Evolutionary conservation across 2,888 invertebrate species (phyloP).

Genomic region (Cyaniris semiargus): DNA sequence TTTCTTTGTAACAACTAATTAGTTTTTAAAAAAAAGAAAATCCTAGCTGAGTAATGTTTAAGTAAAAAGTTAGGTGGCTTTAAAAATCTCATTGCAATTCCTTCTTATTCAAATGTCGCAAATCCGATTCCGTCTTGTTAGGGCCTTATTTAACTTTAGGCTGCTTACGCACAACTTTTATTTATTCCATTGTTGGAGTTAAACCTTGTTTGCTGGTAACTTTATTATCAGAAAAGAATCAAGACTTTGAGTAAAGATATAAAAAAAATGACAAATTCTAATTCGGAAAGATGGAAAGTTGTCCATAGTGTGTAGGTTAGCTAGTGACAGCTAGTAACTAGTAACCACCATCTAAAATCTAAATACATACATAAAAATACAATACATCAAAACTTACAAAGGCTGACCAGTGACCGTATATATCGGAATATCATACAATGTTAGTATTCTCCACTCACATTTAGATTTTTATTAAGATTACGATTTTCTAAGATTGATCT

Average conservation of each 20-base stretch:
- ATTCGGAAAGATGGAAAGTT: no score
- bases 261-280: background rate
- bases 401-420: no score
- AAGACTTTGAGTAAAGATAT: background rate
- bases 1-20: background rate
- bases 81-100: slow-evolving; percentile 43
- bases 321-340: no score
- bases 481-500: no score
- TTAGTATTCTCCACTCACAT: no score
- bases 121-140: slow-evolving; percentile 78
- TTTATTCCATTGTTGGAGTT: slow-evolving; percentile 53
- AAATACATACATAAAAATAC: no score
- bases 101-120: slow-evolving; percentile 73
- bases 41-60: background rate
- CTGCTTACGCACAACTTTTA: slow-evolving; percentile 38
- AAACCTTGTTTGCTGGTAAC: slow-evolving; percentile 35
- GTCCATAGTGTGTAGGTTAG: no score
- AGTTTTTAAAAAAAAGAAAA: background rate
- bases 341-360: no score
- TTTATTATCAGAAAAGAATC: background rate
- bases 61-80: slow-evolving; percentile 27
- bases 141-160: slow-evolving; percentile 65
- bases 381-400: no score
- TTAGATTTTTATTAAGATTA: no score
- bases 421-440: no score